These are phyloP conservation scores for Gadopsis marmoratus DNA, from an alignment of 2,797 vertebrate genomes.

Conservation along the genomic window DNA sequence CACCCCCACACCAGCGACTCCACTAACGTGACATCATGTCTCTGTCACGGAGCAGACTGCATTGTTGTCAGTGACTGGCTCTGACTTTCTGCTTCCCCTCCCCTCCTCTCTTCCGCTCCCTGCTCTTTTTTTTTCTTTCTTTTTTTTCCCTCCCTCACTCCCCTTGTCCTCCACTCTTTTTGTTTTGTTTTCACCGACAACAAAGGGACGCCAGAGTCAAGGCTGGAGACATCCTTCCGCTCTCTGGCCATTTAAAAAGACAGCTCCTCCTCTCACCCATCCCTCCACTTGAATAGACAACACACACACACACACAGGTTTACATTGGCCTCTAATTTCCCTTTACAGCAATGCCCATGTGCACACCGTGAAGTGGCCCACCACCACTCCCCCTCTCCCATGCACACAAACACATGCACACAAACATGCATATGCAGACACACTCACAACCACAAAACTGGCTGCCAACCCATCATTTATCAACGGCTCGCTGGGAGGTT, in stretches of 20 bases:
- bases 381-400: slow-evolving; percentile 11
- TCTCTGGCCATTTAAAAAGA: slow-evolving; percentile 71
- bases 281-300: slow-evolving; percentile 65
- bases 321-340: slow-evolving; percentile 72
- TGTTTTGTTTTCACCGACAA: slow-evolving; percentile 83
- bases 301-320: slow-evolving; percentile 57
- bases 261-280: slow-evolving; percentile 64
- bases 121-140: slow-evolving; percentile 43
- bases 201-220: slow-evolving; percentile 82
- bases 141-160: slow-evolving; percentile 43
- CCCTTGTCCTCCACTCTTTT: slow-evolving; percentile 70
- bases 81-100: slow-evolving; percentile 60
- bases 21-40: slow-evolving; percentile 84
- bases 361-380: slow-evolving; percentile 34
- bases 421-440: slow-evolving; percentile 15
- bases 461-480: slow-evolving; percentile 69
- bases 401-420: slow-evolving; percentile 20
- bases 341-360: slow-evolving; percentile 47
- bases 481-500: slow-evolving; percentile 54
- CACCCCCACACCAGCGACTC: slow-evolving; percentile 76
- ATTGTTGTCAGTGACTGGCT: slow-evolving; percentile 81
- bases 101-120: slow-evolving; percentile 62
- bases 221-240: slow-evolving; percentile 79
- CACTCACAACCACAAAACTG: slow-evolving; percentile 23
- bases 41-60: slow-evolving; percentile 78